Base-by-base conservation (phyloP, 2,888 invertebrate genomes). In the Acleris holmiana region DNA sequence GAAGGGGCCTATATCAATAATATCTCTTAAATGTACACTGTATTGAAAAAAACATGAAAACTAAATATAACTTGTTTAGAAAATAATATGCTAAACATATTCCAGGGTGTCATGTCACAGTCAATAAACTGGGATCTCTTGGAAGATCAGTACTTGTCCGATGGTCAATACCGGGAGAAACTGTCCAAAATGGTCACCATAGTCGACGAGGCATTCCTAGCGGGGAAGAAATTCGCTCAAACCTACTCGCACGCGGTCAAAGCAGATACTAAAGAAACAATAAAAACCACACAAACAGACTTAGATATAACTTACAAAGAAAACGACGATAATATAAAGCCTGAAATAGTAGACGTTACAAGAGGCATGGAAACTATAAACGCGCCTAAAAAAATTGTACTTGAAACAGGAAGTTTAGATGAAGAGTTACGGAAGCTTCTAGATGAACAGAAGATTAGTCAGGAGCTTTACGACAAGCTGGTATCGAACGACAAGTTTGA, bases 111-210 rank as follows among this genome's bases (percentile, higher is more conserved):
- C 4, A 96, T 99, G 96, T 97, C 98, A 73, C 96, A 96, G 72
- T 97, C 98, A 1, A 98, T 99, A 77, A 97, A 98, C 82, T 99
- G 99, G 99, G 95, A 97, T 73, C 93, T 97, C 72, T 91, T 99
- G 61, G 97, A 98, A 88, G 94, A 95, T 53, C 98, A 99, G 83
- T 99, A 97, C 87, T 94, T 95, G 73, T 94, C 96, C 7, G 96
- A 98, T 84, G 95, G 95, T 67, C 93, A 94, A 40, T 98, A 96
- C 85, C 94, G 96, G 75, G 95, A 97, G 74, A 96, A 97, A 76
- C 93, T 99, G 2, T 95, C 96, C n/a, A 97, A 97, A 91, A 95
- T 97, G 95, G 96, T 98, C 44, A 96, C 96, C 67, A 95, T 96
- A 68, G 93, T 97, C 44, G 96, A 96, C 84, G 95, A 96, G 75